Percentiles rank a stretch among this genome's conserved stretches.
Evolutionary conservation across 2,797 vertebrate species (phyloP).

Genomic region (Poecilia picta): DNA sequence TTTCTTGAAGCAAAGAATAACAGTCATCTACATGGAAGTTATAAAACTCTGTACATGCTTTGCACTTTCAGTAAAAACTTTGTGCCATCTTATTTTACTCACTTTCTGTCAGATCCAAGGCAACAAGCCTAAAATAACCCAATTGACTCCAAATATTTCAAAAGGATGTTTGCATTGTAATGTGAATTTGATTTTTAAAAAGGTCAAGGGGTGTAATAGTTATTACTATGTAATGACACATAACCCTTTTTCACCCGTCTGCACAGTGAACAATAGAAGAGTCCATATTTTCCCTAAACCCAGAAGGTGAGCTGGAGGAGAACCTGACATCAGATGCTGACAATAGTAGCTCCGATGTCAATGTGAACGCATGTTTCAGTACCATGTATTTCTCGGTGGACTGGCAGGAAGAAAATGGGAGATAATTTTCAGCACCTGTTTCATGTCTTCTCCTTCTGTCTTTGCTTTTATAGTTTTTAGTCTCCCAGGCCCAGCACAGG

Average conservation of each 20-base stretch:
- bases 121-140: no score
- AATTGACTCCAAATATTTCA: background rate
- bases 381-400: slow-evolving; percentile 41
- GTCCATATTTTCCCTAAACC: slow-evolving; percentile 16
- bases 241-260: background rate
- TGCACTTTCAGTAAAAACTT: background rate
- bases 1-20: background rate
- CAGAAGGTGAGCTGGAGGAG: slow-evolving; percentile 17
- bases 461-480: background rate
- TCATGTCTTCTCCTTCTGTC: slow-evolving; percentile 16
- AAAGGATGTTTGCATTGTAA: background rate
- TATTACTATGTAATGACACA: background rate
- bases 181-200: background rate
- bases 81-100: background rate
- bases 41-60: background rate
- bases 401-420: slow-evolving; percentile 34
- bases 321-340: slow-evolving; percentile 41
- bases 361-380: slow-evolving; percentile 46
- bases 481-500: slow-evolving; percentile 35
- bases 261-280: background rate
- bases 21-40: background rate
- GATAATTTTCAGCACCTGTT: slow-evolving; percentile 39
- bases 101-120: no score
- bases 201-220: background rate
- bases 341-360: slow-evolving; percentile 53